phyloP scores from a whole-genome alignment of 2,888 invertebrate species.

The Eucera pruinosa region DNA sequence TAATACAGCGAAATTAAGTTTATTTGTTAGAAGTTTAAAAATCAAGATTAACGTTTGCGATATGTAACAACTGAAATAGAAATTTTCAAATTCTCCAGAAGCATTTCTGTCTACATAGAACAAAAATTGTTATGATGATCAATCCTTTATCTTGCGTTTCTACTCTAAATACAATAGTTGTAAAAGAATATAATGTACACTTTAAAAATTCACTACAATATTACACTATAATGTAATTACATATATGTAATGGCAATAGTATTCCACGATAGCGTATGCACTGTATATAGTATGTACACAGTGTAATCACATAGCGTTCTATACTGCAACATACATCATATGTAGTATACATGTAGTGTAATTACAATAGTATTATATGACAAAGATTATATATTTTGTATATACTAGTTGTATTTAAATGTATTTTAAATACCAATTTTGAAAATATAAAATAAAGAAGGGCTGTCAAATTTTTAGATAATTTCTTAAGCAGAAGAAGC shows the following conservation, averaged over 20 bases:
- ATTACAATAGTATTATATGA: constrained; percentile 2
- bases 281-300: neutral
- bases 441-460: neutral
- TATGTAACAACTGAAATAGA: constrained; percentile 12
- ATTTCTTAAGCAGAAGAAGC: neutral
- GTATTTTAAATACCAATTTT: constrained; percentile 3
- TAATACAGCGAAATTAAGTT: constrained; percentile 4
- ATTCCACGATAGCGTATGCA: neutral
- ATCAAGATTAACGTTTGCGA: constrained; percentile 38
- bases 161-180: constrained; percentile 31
- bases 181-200: constrained; percentile 36
- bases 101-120: neutral
- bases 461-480: neutral
- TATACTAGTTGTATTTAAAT: constrained; percentile 10
- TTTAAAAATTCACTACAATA: constrained; percentile 30
- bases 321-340: constrained; percentile 3
- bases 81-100: neutral
- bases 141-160: constrained; percentile 20
- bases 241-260: constrained; percentile 16
- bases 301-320: constrained; percentile 17
- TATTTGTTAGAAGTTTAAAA: neutral
- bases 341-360: constrained; percentile 18
- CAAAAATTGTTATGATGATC: constrained; percentile 16
- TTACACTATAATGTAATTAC: constrained; percentile 19
- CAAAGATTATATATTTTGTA: neutral